Conservation (phyloP, 2,113 vertebrate genomes). For the Vidua chalybeata region DNA sequence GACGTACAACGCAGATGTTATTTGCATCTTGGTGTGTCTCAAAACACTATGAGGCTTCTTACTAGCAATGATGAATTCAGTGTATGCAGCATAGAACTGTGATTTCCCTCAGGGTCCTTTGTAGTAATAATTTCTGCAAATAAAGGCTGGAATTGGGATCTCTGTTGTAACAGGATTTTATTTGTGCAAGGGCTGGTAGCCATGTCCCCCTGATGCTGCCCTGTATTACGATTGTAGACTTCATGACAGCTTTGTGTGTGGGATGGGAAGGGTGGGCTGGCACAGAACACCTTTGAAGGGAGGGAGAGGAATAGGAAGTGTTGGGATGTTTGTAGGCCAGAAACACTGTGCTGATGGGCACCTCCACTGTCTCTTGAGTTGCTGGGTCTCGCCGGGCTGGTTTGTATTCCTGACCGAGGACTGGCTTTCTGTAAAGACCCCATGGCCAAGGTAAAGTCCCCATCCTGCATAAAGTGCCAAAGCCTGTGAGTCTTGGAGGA, state of each 20-base stretch:
- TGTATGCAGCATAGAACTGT: neutral
- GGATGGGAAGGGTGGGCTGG: neutral
- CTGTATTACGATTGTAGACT: neutral
- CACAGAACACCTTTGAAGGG: neutral
- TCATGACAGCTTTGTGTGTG: neutral
- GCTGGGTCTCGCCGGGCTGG: neutral
- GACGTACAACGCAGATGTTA: neutral
- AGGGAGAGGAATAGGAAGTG: neutral
- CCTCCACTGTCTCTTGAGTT: neutral
- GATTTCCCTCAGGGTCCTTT: conserved; percentile 63
- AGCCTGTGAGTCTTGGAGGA: neutral
- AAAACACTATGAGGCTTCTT: neutral
- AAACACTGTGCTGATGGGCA: neutral
- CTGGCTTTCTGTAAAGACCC: neutral
- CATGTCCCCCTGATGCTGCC: neutral
- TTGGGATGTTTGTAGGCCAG: neutral
- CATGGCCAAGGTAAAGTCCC: neutral
- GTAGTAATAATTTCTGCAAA: conserved; percentile 70
- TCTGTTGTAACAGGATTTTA: conserved; percentile 50
- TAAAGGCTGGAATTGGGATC: conserved; percentile 54
- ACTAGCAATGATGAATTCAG: conserved; percentile 27
- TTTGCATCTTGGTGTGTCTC: conserved; percentile 7
- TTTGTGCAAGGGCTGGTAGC: conserved; percentile 33
- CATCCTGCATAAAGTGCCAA: neutral
- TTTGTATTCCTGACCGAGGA: neutral